Conservation (phyloP, 2,113 vertebrate species). For the Gila orcuttii region DNA sequence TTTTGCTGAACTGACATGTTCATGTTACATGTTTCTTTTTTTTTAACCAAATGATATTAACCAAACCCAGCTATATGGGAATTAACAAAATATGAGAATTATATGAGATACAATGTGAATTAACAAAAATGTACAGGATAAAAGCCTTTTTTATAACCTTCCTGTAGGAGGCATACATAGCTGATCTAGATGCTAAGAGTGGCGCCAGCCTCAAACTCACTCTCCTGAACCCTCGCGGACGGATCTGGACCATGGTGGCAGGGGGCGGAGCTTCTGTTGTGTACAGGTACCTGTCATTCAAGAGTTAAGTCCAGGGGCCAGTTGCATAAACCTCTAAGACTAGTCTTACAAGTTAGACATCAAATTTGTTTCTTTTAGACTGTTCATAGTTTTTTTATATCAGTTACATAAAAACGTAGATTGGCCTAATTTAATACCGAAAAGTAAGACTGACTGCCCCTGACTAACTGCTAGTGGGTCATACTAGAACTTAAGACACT, state of each 20-base stretch:
- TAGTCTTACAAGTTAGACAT: too few species aligned
- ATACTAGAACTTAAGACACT: too few species aligned
- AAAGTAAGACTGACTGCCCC: too few species aligned
- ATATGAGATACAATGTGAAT: not conserved
- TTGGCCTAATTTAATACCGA: too few species aligned
- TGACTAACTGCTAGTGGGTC: too few species aligned
- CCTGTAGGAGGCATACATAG: conserved; percentile 94
- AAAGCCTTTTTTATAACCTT: not conserved
- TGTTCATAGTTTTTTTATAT: too few species aligned
- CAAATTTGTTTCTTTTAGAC: too few species aligned
- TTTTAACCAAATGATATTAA: not conserved
- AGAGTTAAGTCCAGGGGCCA: not conserved
- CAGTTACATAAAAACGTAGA: too few species aligned
- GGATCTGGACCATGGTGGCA: conserved; percentile 99
- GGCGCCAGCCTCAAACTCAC: conserved; percentile 97
- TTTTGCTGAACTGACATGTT: not conserved
- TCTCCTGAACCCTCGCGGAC: conserved; percentile 90
- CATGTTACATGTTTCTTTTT: not conserved
- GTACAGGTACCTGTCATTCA: conserved; percentile 84
- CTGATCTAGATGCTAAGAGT: conserved; percentile 96
- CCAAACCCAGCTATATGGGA: not conserved
- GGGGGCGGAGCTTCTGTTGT: conserved; percentile 97
- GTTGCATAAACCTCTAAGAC: too few species aligned
- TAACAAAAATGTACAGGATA: too few species aligned
- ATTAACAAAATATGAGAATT: too few species aligned